phyloP scores from a whole-genome alignment of 2,888 invertebrate species.

The Cephalotes varians region DNA sequence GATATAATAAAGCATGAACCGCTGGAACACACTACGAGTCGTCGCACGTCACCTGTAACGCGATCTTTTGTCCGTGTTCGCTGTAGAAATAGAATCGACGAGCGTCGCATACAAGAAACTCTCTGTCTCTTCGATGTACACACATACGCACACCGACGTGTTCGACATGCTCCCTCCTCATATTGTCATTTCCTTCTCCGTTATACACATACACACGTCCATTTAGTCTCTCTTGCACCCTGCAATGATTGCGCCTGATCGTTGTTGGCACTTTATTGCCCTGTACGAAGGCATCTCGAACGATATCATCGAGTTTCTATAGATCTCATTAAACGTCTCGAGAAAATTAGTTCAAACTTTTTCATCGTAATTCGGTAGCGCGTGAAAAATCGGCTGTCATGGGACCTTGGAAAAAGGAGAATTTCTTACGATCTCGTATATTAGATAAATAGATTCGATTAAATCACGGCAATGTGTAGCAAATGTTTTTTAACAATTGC shows the following conservation, averaged over 20 bases:
- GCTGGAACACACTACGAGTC: constrained; percentile 78
- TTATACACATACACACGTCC: constrained; percentile 1
- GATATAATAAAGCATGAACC: constrained; percentile 82
- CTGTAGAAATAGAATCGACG: constrained; percentile 68
- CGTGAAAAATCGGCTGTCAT: neutral
- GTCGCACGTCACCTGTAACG: constrained; percentile 78
- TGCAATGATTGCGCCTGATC: constrained; percentile 32
- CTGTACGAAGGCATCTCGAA: constrained; percentile 2
- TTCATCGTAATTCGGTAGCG: neutral
- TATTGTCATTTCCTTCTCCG: constrained; percentile 16
- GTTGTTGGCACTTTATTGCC: constrained; percentile 28
- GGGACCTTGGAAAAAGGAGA: neutral
- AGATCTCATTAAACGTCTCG: constrained; percentile 30
- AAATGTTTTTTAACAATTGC: neutral
- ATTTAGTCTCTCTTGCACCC: constrained; percentile 39
- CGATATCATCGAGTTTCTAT: neutral
- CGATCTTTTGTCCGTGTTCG: constrained; percentile 73
- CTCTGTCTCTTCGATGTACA: constrained; percentile 36
- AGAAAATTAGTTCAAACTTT: constrained; percentile 16
- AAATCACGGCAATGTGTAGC: neutral
- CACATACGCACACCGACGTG: constrained; percentile 37
- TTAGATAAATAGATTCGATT: constrained; percentile 2
- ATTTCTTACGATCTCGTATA: neutral
- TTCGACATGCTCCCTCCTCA: constrained; percentile 1
- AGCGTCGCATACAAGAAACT: constrained; percentile 33